These are phyloP conservation scores for Grammomys dolichurus DNA, from an alignment of 2,113 vertebrate genomes.

Conservation along the genomic window DNA sequence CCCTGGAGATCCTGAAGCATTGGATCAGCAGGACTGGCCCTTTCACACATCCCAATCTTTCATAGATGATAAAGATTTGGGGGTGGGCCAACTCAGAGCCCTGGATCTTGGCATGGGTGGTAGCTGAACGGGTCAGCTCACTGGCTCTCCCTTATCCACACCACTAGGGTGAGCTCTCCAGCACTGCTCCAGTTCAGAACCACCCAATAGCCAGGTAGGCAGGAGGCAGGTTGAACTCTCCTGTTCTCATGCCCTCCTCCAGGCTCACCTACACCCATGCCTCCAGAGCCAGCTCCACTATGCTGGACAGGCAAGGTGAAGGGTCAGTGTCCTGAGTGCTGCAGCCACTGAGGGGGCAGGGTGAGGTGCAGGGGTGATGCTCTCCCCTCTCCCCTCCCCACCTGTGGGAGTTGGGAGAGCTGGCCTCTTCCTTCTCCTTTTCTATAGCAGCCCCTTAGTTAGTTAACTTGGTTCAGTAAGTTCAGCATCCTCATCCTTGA, in stretches of 20 bases:
- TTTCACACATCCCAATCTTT: background rate
- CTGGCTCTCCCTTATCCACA: background rate
- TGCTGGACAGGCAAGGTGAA: background rate
- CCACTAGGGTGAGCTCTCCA: background rate
- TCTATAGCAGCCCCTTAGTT: background rate
- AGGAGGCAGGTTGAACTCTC: background rate
- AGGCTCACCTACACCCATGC: accelerated
- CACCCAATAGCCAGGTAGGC: background rate
- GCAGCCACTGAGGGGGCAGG: background rate
- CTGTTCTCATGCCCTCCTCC: background rate
- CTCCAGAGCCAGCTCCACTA: background rate
- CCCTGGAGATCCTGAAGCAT: background rate
- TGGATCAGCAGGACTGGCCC: background rate
- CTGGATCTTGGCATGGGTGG: background rate
- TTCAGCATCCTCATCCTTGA: background rate
- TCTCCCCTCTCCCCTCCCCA: no score
- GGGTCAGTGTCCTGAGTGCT: background rate
- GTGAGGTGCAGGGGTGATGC: background rate
- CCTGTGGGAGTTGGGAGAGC: background rate
- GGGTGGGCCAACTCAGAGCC: background rate
- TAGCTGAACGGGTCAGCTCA: background rate
- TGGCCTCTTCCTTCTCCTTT: background rate
- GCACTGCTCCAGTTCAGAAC: background rate
- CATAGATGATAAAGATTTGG: background rate
- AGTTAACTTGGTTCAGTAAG: background rate